Conservation (phyloP, 1,140 invertebrate species). For the Cryptotermes secundus region DNA sequence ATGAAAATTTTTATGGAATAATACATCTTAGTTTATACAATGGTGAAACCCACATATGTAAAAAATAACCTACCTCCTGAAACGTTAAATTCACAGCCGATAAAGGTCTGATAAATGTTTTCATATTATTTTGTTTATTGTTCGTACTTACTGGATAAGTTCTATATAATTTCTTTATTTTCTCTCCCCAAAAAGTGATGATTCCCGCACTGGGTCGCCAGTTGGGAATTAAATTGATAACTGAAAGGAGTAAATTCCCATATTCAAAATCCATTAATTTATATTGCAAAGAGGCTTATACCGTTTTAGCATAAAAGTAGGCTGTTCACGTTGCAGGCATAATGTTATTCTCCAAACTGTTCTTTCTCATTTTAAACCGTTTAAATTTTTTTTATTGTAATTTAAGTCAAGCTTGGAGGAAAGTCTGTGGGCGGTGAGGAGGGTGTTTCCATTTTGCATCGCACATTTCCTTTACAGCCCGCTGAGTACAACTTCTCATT, state of each 20-base stretch:
- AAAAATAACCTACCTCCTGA: no score
- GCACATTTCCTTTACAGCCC: neutral
- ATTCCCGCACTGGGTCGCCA: no score
- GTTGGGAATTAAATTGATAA: no score
- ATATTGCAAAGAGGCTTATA: neutral
- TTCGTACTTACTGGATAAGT: no score
- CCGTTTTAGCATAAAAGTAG: neutral
- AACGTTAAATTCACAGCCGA: no score
- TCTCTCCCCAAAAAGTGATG: no score
- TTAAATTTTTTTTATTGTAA: neutral
- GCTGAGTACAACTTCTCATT: neutral
- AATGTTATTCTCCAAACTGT: neutral
- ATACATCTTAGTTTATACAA: no score
- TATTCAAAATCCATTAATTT: neutral
- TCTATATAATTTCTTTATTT: no score
- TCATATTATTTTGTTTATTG: no score
- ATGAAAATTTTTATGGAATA: no score
- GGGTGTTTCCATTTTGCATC: neutral
- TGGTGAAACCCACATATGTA: no score
- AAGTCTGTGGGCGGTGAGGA: neutral
- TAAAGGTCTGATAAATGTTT: no score
- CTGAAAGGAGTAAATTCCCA: neutral
- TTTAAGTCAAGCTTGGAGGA: neutral
- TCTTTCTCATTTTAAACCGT: slow-evolving; percentile 6
- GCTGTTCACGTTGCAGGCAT: neutral